Conservation (phyloP, 1,140 invertebrate genomes). For the Plectus sambesii region DNA sequence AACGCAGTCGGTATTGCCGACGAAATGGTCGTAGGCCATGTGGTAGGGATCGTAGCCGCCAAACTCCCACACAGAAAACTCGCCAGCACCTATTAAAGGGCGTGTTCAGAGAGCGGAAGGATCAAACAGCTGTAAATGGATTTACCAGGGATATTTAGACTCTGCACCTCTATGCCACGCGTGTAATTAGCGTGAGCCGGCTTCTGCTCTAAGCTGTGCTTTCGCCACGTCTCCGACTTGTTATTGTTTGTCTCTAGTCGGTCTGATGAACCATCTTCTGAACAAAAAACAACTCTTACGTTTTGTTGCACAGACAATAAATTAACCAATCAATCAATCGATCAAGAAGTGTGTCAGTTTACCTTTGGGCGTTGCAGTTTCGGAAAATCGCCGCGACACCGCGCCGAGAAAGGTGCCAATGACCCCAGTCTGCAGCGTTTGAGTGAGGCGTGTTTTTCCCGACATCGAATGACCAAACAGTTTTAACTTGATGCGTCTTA, state of each 20-base stretch:
- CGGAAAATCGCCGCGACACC: constrained; percentile 39
- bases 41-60: constrained; percentile 68
- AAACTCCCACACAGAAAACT: constrained; percentile 67
- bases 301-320: no score
- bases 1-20: constrained; percentile 59
- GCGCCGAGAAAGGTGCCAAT: constrained; percentile 28
- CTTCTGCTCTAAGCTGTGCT: constrained; percentile 1
- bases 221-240: constrained; percentile 6
- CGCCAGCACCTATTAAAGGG: constrained; percentile 53
- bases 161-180: constrained; percentile 59
- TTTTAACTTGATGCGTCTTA: constrained; percentile 62
- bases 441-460: constrained; percentile 64
- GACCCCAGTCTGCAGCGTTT: constrained; percentile 55
- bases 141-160: constrained; percentile 50
- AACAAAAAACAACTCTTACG: neutral
- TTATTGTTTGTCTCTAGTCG: no score
- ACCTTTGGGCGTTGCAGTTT: constrained; percentile 29
- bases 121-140: constrained; percentile 6
- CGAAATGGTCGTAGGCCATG: constrained; percentile 64
- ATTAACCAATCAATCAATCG: no score
- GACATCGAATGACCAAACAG: constrained; percentile 64
- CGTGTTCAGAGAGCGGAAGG: constrained; percentile 1
- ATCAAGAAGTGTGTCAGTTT: no score
- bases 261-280: neutral
- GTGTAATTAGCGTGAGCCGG: constrained; percentile 57